These are phyloP conservation scores for Dione juno DNA, from an alignment of 2,888 invertebrate genomes.

Conservation along the genomic window DNA sequence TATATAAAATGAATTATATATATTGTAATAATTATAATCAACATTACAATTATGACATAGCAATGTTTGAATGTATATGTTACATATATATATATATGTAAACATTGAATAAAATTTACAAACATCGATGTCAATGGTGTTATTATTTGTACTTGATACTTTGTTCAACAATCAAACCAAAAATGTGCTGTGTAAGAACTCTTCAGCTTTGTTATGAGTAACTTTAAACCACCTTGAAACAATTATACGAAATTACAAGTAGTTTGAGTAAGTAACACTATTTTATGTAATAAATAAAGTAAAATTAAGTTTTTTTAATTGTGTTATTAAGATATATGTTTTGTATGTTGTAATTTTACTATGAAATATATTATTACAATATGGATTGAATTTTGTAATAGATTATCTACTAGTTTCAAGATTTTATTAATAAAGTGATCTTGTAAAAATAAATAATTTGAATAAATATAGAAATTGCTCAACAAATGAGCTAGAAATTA, in stretches of 20 bases:
- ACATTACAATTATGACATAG: conserved; percentile 1
- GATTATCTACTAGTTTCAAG: too few relatives aligned
- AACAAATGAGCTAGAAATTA: too few relatives aligned
- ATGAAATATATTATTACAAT: too few relatives aligned
- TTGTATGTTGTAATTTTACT: too few relatives aligned
- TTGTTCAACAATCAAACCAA: conserved; percentile 14
- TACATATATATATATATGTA: conserved; percentile 11
- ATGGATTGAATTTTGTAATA: too few relatives aligned
- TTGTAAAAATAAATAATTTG: too few relatives aligned
- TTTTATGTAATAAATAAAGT: not conserved
- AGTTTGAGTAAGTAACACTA: not conserved
- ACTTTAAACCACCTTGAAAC: not conserved
- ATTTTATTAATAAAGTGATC: too few relatives aligned
- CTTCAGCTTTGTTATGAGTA: not conserved
- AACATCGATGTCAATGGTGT: conserved; percentile 19
- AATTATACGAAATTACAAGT: not conserved
- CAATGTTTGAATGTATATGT: conserved; percentile 1
- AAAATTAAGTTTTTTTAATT: too few relatives aligned
- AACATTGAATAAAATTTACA: conserved; percentile 7
- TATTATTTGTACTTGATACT: conserved; percentile 17
- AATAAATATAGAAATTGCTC: too few relatives aligned
- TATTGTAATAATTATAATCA: not conserved
- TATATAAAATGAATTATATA: not conserved
- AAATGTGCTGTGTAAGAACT: conserved; percentile 8
- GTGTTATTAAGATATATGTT: too few relatives aligned